Conservation (phyloP, 2,797 vertebrate species). For the Varecia variegata region DNA sequence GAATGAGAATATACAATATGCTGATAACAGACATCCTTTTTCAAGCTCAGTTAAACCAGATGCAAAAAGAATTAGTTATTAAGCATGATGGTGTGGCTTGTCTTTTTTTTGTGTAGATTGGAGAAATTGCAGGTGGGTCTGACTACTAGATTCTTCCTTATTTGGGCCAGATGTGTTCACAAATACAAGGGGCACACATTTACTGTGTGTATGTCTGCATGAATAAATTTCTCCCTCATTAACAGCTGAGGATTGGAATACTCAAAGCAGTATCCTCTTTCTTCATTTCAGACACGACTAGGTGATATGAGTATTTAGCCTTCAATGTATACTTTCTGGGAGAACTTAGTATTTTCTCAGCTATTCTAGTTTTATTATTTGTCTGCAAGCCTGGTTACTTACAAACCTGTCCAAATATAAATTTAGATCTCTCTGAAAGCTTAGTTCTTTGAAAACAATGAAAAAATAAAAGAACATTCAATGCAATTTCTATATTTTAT, state of each 20-base stretch:
- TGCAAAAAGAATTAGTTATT: constrained; percentile 60
- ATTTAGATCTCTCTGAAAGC: constrained; percentile 31
- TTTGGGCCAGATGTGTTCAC: constrained; percentile 66
- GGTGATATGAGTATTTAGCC: constrained; percentile 30
- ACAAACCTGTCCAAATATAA: neutral
- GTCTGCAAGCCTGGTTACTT: constrained; percentile 1
- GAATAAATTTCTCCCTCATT: constrained; percentile 51
- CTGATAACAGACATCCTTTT: constrained; percentile 45
- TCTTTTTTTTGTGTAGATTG: constrained; percentile 24
- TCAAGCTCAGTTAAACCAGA: constrained; percentile 57
- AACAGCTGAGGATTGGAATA: neutral
- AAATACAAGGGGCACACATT: constrained; percentile 29
- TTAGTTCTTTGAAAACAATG: constrained; percentile 39
- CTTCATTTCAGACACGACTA: neutral
- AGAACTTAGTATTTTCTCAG: constrained; percentile 21
- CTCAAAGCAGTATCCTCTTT: constrained; percentile 10
- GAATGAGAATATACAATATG: neutral
- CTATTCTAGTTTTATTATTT: constrained; percentile 25
- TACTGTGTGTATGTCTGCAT: neutral
- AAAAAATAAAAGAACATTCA: constrained; percentile 42
- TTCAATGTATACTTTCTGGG: constrained; percentile 35
- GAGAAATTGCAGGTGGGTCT: constrained; percentile 66
- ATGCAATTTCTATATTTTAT: neutral
- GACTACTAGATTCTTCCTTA: constrained; percentile 53
- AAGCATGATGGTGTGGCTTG: constrained; percentile 48